Conservation (phyloP, 2,888 invertebrate genomes). For the Lithophane ornitopus region DNA sequence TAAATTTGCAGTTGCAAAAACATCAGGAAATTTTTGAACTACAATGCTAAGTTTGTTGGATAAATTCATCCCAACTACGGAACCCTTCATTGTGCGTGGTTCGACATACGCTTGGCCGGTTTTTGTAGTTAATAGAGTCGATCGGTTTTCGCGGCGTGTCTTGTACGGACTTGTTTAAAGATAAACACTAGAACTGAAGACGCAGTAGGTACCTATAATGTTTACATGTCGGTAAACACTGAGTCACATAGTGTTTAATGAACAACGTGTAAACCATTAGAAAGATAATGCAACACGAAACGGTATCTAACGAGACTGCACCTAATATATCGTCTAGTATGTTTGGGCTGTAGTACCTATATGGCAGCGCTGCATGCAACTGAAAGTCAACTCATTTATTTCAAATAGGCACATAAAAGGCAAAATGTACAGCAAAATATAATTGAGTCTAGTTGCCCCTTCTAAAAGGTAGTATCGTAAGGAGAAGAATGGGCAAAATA, state of each 20-base stretch:
- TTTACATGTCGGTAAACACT: slow-evolving; percentile 39
- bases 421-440: too few species aligned
- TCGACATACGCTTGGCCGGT: too few species aligned
- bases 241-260: slow-evolving; percentile 24
- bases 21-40: too few species aligned
- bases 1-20: too few species aligned
- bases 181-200: slow-evolving; percentile 24
- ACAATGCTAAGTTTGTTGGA: too few species aligned
- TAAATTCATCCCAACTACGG: too few species aligned
- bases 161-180: slow-evolving; percentile 14
- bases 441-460: too few species aligned
- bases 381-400: too few species aligned
- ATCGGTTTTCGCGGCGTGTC: slow-evolving; percentile 26
- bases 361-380: background rate
- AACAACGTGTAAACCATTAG: slow-evolving; percentile 15
- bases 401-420: too few species aligned
- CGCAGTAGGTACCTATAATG: slow-evolving; percentile 18
- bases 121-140: slow-evolving; percentile 20
- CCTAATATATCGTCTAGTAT: background rate
- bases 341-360: slow-evolving; percentile 6
- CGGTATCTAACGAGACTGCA: slow-evolving; percentile 17
- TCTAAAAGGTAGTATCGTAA: too few species aligned
- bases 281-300: slow-evolving; percentile 20
- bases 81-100: too few species aligned
- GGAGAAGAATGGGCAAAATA: too few species aligned